Base-by-base conservation (phyloP, 2,888 invertebrate species). In the Byasa hedistus region DNA sequence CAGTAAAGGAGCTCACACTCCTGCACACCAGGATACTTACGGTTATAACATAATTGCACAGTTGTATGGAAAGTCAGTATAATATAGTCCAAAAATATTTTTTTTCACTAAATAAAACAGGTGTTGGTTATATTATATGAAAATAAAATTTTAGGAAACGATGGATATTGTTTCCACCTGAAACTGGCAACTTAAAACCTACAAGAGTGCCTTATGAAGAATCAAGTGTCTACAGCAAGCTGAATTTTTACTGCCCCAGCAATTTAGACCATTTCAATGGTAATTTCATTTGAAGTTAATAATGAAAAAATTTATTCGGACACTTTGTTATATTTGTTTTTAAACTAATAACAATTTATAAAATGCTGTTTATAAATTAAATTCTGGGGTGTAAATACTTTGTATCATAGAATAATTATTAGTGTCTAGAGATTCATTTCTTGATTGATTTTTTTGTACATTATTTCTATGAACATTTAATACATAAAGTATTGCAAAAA, bases 161-260 rank as follows among this genome's bases (percentile, higher is more conserved):
- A 57, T 99, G 99, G 99, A 87, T 98, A 61, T 87, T 99, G 27
- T 98, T 98, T 85, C 97, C 98, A 8, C 98, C 98, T 10, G 93
- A 94, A 68, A 93, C 95, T 52, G 93, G 93, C 54, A 86, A 93
- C 55, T 79, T 99, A 72, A 94, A 94, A 74, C 95, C 96, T 36
- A 96, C 96, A 0, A 93, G 99, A 79, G 93, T 98, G 61, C 99
- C 99, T 0, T 99, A 98, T 87, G 99, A 99, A 91, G 99, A 99
- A 84, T 98, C 98, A 0, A 98, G 98, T 83, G 93, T 99, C 12
- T 99, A 97, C 83, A 97, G 97, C 79, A 93, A 94, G 81, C 92
- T 96, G 57, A 96, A 98, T 82, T 95, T 98, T 76, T 95, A 94
- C 74, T 93, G 93, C 63, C 96, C 97, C 0, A 81, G 79, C 51